Evolutionary conservation across 2,888 invertebrate species (phyloP).

Genomic region (Bombyx huttoni): DNA sequence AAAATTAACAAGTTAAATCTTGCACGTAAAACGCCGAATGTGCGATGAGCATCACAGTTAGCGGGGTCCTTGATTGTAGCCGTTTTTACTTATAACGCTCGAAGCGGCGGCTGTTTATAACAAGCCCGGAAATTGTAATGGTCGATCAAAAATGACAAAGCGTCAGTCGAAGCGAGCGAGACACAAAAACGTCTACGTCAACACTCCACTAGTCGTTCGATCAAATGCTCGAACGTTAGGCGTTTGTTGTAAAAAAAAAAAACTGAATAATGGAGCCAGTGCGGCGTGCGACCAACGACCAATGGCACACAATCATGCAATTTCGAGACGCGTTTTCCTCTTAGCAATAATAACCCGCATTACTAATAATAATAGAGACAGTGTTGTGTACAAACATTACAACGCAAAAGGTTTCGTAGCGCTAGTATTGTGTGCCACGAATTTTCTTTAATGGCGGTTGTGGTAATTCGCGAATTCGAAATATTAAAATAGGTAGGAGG

Average conservation of each 20-base stretch:
- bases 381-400: too few relatives aligned
- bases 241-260: slow-evolving; percentile 32
- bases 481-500: not conserved
- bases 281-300: slow-evolving; percentile 22
- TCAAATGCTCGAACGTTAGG: slow-evolving; percentile 22
- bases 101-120: slow-evolving; percentile 13
- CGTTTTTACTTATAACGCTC: slow-evolving; percentile 26
- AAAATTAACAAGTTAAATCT: slow-evolving; percentile 10
- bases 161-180: slow-evolving; percentile 29
- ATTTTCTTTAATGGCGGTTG: not conserved
- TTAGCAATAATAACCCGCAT: slow-evolving; percentile 25
- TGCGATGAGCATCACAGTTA: not conserved
- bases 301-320: slow-evolving; percentile 47
- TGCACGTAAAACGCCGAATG: not conserved
- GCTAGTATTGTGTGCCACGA: not conserved
- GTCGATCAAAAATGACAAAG: slow-evolving; percentile 48
- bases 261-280: slow-evolving; percentile 50
- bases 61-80: slow-evolving; percentile 14
- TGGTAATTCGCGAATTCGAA: not conserved
- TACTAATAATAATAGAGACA: slow-evolving; percentile 28
- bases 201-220: slow-evolving; percentile 31
- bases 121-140: slow-evolving; percentile 38
- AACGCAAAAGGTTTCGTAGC: too few relatives aligned
- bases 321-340: slow-evolving; percentile 61
- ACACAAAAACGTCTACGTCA: slow-evolving; percentile 44